Evolutionary conservation across 2,113 vertebrate species (phyloP), one percentile per base, ranked within the genome.

Genomic region (Carassius carassius): DNA sequence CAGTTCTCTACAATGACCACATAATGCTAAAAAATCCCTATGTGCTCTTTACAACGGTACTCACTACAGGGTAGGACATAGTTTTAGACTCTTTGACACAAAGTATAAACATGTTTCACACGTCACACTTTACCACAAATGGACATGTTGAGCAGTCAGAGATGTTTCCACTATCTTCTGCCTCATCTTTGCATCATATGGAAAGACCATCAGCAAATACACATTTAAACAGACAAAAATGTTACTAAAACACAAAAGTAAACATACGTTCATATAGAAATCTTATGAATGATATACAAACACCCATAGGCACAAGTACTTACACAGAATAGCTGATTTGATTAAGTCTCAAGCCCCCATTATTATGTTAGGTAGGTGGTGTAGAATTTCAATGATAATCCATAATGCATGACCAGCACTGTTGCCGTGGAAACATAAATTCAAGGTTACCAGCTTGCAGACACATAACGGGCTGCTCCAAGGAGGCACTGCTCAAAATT

Each of bases 341-440:
- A 97, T 97, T 97, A 97, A 96, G 95, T 96, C 96, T 95, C 96
- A 94, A 93, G 92, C 94, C 95, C 95, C 95, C 95, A 88, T 91
- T 91, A 97, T 97, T 96, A 96, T 96, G 95, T 95, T 95, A 96
- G 96, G 96, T 96, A 96, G 96, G 95, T 90, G 95, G 96, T 96
- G 96, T 96, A 96, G 96, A 96, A 97, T 97, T 97, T 97, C 96
- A 96, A 96, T 96, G 96, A 96, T 96, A 95, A 97, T 97, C 96
- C 96, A 97, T 97, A 97, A 97, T 97, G 96, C 96, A 97, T 97
- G 96, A 97, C 96, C 95, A 95, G 86, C 94, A 95, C 88, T 94
- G 96, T 97, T 91, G 13, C 95, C 95, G 95, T 96, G 95, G 96
- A 93, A 96, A 97, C 96, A 96, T 96, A 97, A 97, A 96, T 97